phyloP scores from a whole-genome alignment of 2,888 invertebrate genomes.

The Lampropteryx suffumata region DNA sequence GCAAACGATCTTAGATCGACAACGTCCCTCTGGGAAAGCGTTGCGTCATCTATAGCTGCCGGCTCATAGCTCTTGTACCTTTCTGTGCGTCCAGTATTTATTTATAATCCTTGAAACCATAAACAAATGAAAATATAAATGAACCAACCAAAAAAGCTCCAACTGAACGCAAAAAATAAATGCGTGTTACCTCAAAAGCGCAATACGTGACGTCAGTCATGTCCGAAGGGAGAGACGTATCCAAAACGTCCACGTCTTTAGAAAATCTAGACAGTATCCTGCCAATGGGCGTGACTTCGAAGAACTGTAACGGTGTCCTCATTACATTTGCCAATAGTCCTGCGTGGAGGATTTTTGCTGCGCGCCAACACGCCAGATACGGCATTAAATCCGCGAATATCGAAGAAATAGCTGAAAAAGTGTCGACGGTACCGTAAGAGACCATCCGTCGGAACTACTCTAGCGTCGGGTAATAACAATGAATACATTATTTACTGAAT shows the following conservation, averaged over 20 bases:
- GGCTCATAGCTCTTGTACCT: no score
- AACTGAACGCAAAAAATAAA: constrained; percentile 2
- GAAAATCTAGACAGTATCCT: constrained; percentile 89
- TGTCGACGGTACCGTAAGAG: constrained; percentile 47
- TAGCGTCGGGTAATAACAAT: constrained; percentile 49
- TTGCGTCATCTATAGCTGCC: no score
- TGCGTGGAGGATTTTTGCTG: constrained; percentile 84
- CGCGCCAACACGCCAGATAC: constrained; percentile 86
- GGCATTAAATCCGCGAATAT: constrained; percentile 87
- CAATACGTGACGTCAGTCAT: constrained; percentile 87
- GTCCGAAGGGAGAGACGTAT: constrained; percentile 86
- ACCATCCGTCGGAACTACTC: constrained; percentile 7
- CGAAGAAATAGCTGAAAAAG: constrained; percentile 87
- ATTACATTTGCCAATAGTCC: constrained; percentile 84
- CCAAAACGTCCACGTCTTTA: constrained; percentile 89
- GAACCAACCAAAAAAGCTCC: no score
- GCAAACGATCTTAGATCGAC: no score
- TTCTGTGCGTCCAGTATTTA: no score
- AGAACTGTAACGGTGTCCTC: constrained; percentile 88
- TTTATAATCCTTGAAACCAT: no score
- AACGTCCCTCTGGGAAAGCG: no score
- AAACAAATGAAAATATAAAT: no score
- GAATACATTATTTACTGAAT: constrained; percentile 71
- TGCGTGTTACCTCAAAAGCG: constrained; percentile 85
- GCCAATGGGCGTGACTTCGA: constrained; percentile 90